phyloP scores from a whole-genome alignment of 2,888 invertebrate genomes.

The Eilema depressum region DNA sequence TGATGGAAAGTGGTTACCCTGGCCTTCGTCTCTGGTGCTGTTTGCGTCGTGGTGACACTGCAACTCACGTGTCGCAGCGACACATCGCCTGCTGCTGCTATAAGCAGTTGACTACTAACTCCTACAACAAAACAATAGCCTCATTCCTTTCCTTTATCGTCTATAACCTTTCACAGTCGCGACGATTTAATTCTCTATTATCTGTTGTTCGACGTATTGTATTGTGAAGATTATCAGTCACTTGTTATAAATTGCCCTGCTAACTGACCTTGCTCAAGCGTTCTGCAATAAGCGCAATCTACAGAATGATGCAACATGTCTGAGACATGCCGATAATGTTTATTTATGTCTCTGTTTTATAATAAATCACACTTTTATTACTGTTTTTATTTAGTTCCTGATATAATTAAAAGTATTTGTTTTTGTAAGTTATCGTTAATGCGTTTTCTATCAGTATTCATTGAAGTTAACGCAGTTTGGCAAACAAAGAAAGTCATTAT shows the following conservation, averaged over 20 bases:
- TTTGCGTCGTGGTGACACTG: no score
- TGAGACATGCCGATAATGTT: slow-evolving; percentile 36
- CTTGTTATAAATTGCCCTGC: slow-evolving; percentile 32
- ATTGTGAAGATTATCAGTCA: slow-evolving; percentile 37
- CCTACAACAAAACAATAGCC: neutral
- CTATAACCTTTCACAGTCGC: neutral
- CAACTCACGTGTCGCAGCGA: no score
- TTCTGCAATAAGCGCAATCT: slow-evolving; percentile 39
- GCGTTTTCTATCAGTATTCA: neutral
- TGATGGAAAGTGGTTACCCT: no score
- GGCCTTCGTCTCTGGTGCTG: no score
- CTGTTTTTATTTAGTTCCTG: slow-evolving; percentile 35
- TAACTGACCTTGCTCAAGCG: slow-evolving; percentile 63
- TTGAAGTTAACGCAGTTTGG: neutral
- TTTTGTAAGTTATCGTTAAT: slow-evolving; percentile 1
- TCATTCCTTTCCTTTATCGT: neutral
- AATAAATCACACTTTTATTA: slow-evolving; percentile 24
- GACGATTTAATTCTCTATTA: neutral
- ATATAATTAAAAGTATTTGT: neutral
- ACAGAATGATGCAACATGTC: slow-evolving; percentile 55
- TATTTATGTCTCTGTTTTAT: slow-evolving; percentile 45
- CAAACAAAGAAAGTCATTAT: neutral
- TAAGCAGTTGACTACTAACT: no score
- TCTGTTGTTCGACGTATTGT: slow-evolving; percentile 12
- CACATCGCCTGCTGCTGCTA: no score